phyloP scores from a whole-genome alignment of 2,888 invertebrate species.

The Chrysolina oricalcia region DNA sequence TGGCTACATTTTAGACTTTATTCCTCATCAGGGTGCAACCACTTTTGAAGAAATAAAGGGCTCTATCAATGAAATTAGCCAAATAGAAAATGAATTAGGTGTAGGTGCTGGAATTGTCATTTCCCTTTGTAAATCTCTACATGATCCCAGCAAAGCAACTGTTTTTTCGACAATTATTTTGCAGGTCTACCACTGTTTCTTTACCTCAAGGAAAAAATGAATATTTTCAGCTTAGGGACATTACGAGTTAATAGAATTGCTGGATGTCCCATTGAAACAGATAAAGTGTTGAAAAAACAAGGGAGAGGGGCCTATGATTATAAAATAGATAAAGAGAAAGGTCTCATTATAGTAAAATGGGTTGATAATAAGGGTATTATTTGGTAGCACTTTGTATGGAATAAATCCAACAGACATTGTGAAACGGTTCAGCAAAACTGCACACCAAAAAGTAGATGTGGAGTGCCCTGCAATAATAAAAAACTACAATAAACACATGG shows the following conservation, averaged over 20 bases:
- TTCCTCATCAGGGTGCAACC: slow-evolving; percentile 38
- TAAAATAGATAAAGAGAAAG: slow-evolving; percentile 28
- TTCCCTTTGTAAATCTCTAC: slow-evolving; percentile 38
- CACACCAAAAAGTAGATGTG: slow-evolving; percentile 36
- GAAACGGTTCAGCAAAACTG: slow-evolving; percentile 22
- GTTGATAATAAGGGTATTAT: slow-evolving; percentile 39
- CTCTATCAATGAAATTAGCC: slow-evolving; percentile 39
- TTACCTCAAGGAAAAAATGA: slow-evolving; percentile 22
- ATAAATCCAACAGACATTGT: slow-evolving; percentile 34
- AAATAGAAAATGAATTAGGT: slow-evolving; percentile 10
- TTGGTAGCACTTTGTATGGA: slow-evolving; percentile 35
- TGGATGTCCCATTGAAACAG: slow-evolving; percentile 29
- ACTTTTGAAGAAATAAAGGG: slow-evolving; percentile 36
- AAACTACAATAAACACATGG: slow-evolving; percentile 41
- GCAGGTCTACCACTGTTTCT: slow-evolving; percentile 32
- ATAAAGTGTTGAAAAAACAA: slow-evolving; percentile 35
- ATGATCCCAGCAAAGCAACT: slow-evolving; percentile 34
- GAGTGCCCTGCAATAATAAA: slow-evolving; percentile 27
- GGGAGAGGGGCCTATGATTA: slow-evolving; percentile 2
- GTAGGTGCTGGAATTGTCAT: slow-evolving; percentile 42
- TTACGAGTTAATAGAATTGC: not conserved
- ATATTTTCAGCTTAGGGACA: slow-evolving; percentile 26
- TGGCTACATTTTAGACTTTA: slow-evolving; percentile 38
- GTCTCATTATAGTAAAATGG: slow-evolving; percentile 37
- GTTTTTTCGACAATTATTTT: slow-evolving; percentile 41